phyloP scores from a whole-genome alignment of 2,888 invertebrate species.

The Brenthis ino region DNA sequence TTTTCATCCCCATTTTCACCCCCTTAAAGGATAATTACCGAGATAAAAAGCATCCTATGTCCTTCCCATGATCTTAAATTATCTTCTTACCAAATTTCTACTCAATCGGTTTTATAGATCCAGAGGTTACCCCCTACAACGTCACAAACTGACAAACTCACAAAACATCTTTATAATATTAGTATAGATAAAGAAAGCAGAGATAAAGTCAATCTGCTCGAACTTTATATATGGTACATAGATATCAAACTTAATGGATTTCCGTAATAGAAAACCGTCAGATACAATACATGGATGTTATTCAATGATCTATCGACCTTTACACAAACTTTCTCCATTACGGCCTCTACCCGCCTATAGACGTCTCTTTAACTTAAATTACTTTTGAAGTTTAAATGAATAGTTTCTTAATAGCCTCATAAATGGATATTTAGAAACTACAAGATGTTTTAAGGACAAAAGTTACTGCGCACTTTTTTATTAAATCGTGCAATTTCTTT shows the following conservation, averaged over 20 bases:
- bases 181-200: too few species aligned
- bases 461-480: not conserved
- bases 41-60: too few species aligned
- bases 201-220: not conserved
- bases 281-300: constrained; percentile 42
- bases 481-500: too few species aligned
- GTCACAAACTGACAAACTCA: too few species aligned
- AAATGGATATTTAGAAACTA: constrained; percentile 22
- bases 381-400: constrained; percentile 52
- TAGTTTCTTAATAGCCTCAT: constrained; percentile 46
- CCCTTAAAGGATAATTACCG: too few species aligned
- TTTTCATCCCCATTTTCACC: too few species aligned
- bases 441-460: constrained; percentile 14
- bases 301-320: constrained; percentile 49
- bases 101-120: too few species aligned
- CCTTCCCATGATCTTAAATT: too few species aligned
- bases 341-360: constrained; percentile 44
- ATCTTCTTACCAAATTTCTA: too few species aligned
- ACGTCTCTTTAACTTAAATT: constrained; percentile 57
- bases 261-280: constrained; percentile 34
- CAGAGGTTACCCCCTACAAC: too few species aligned
- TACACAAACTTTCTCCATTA: constrained; percentile 51
- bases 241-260: constrained; percentile 7
- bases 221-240: not conserved
- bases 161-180: too few species aligned